These are phyloP conservation scores for Heliconius cydno DNA, from an alignment of 2,888 invertebrate genomes.

Conservation along the genomic window DNA sequence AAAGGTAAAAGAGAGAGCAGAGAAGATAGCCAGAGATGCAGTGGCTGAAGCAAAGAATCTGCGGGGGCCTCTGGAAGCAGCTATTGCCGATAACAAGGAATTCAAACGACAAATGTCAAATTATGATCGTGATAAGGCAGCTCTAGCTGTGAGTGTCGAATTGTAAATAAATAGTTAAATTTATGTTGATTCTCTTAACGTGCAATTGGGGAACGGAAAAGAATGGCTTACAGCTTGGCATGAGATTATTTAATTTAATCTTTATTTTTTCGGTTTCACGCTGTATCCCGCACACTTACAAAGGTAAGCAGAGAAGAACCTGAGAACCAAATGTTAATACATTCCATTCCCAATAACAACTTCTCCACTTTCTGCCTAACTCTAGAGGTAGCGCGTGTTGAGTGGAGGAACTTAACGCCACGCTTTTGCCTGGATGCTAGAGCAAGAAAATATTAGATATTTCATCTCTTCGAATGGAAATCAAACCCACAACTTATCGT, in stretches of 20 bases:
- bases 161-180: background rate
- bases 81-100: conserved; percentile 88
- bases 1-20: conserved; percentile 89
- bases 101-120: conserved; percentile 90
- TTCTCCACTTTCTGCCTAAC: background rate
- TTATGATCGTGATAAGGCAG: conserved; percentile 92
- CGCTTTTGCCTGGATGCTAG: background rate
- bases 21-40: conserved; percentile 86
- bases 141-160: conserved; percentile 82
- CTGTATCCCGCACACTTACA: no score
- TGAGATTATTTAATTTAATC: no score
- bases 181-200: no score
- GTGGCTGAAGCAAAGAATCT: conserved; percentile 89
- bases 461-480: no score
- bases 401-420: background rate
- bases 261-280: no score
- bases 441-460: no score
- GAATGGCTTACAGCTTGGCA: no score
- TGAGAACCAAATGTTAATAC: no score
- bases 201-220: no score
- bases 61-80: conserved; percentile 87
- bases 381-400: background rate
- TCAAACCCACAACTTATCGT: no score
- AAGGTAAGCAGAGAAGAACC: no score
- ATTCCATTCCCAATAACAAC: no score